Percentiles rank a stretch among this genome's conserved stretches.
Evolutionary conservation across 2,888 invertebrate genomes (phyloP).

Genomic region (Enoplolaimus lenunculus): DNA sequence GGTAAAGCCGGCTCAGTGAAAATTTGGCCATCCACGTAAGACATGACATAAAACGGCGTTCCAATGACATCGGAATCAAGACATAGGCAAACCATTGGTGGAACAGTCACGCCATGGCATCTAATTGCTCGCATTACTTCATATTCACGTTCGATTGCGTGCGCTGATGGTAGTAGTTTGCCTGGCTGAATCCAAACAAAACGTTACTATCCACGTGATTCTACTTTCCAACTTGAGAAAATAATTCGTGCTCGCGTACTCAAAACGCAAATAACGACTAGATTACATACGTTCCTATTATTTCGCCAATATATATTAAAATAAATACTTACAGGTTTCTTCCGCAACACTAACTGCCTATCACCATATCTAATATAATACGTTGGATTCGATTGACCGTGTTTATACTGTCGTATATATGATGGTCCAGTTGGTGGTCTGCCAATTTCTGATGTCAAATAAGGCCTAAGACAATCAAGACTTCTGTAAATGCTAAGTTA

Average conservation of each 20-base stretch:
- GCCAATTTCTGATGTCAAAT: too few relatives aligned
- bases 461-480: too few relatives aligned
- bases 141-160: conserved; percentile 45
- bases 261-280: neutral
- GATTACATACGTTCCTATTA: neutral
- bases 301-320: neutral
- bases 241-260: neutral
- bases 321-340: conserved; percentile 42
- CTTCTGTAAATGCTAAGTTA: too few relatives aligned
- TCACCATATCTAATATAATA: conserved; percentile 41
- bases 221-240: neutral
- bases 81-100: too few relatives aligned
- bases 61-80: conserved; percentile 41
- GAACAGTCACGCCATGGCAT: conserved; percentile 42
- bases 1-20: conserved; percentile 40
- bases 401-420: conserved; percentile 35
- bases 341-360: conserved; percentile 42
- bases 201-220: conserved; percentile 5
- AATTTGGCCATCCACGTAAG: conserved; percentile 41
- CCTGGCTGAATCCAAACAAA: conserved; percentile 40
- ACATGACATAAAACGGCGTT: conserved; percentile 46
- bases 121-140: conserved; percentile 42
- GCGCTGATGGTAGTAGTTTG: conserved; percentile 44
- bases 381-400: conserved; percentile 46
- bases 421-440: conserved; percentile 4